Conservation (phyloP, 2,113 vertebrate genomes). For the Rafetus swinhoei region DNA sequence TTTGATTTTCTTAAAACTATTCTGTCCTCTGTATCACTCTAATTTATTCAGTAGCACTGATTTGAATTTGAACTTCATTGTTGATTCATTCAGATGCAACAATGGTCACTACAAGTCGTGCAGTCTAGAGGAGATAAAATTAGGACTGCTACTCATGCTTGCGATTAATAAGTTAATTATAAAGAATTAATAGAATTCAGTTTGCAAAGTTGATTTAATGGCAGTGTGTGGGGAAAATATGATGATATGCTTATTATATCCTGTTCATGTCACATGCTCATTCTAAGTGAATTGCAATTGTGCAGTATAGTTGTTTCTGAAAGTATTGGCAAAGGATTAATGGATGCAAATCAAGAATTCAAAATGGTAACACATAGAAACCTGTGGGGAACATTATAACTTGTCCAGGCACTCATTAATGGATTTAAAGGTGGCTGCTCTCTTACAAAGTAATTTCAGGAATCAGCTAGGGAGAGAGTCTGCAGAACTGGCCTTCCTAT, state of each 20-base stretch:
- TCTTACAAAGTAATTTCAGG: too few relatives aligned
- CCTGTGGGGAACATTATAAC: too few relatives aligned
- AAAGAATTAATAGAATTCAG: background rate
- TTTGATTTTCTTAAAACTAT: background rate
- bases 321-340: background rate
- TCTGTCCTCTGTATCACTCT: background rate
- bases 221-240: background rate
- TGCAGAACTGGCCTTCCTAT: too few relatives aligned
- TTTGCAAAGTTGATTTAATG: background rate
- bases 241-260: background rate
- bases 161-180: background rate
- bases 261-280: background rate
- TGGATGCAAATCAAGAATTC: too few relatives aligned
- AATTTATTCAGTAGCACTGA: background rate
- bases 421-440: too few relatives aligned
- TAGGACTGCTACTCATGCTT: background rate
- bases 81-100: background rate
- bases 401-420: too few relatives aligned
- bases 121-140: background rate
- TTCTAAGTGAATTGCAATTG: background rate
- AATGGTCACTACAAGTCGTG: background rate
- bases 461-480: too few relatives aligned
- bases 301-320: background rate
- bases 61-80: background rate
- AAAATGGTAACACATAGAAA: too few relatives aligned